Base-by-base conservation (phyloP, 2,113 vertebrate species). In the Oreochromis spilurus region DNA sequence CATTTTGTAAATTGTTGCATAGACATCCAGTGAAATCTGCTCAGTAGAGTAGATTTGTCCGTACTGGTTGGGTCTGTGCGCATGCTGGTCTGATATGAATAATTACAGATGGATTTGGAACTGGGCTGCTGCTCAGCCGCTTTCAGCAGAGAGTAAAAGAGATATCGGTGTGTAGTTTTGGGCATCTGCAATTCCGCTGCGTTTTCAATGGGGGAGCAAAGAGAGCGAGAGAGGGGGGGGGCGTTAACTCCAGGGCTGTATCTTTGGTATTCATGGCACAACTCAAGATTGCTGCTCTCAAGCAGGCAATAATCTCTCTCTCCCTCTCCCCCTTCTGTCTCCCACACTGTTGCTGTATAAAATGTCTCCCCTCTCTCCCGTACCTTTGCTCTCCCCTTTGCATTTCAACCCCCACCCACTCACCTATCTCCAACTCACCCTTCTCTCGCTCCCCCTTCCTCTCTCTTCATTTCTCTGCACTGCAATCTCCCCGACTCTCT, bases 181-280 rank as follows among this genome's bases (percentile, higher is more conserved):
- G 54, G 60, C 87, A 84, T 89, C 90, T 93, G 92, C 87, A 91
- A 91, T 88, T 94, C 87, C 31, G 53, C 84, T 85, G 90, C 84
- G 87, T 86, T 84, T 91, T 87, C 70, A 81, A 75, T 40, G 67
- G 34, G 43, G 21, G 58, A 31, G 88, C 19, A 45, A 36, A 55
- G 80, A 14, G 29, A 10, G 26, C 8, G 26, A 58, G 36, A 52
- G 36, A 36, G 9, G 4, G 2, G 7, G 7, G 50, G 7, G 67
- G 48, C 16, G 21, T 79, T 53, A 78, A 77, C 79, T 90, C 84
- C 58, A n/a, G 81, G 70, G 89, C 91, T 75, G 85, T 88, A 43
- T 91, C 91, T 90, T 94, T 93, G 82, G 91, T 94, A 94, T 94
- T 94, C 94, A 94, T 89, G 84, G 88, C 90, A 92, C 93, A 92